A percentile compares a stretch with the other conserved stretches of the same genome.
Conservation (phyloP, 1,140 invertebrate genomes). For the Chymomyza costata region DNA sequence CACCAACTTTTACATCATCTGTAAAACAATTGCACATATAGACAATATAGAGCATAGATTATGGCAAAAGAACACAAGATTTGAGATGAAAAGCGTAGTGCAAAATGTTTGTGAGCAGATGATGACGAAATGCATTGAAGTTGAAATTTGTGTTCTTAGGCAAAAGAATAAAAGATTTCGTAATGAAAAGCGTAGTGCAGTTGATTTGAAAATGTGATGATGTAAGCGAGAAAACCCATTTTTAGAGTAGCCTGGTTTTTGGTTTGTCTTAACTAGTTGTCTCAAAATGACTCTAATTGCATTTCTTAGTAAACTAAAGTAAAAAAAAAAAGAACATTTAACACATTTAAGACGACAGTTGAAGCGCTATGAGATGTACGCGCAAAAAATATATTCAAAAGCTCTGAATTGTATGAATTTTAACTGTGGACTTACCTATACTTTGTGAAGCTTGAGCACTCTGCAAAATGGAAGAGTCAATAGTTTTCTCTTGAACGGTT, state of each 20-base stretch:
- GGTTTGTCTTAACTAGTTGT: conserved; percentile 16
- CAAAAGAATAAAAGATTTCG: too few relatives aligned
- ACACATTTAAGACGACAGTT: conserved; percentile 20
- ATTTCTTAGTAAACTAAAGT: conserved; percentile 47
- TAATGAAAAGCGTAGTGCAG: too few relatives aligned
- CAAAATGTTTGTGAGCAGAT: conserved; percentile 11
- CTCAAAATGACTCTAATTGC: conserved; percentile 67
- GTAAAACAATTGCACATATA: conserved; percentile 66
- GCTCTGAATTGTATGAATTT: conserved; percentile 3
- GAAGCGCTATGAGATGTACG: conserved; percentile 39
- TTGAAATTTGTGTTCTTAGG: conserved; percentile 41
- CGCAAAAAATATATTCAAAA: conserved; percentile 38
- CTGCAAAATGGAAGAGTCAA: conserved; percentile 41
- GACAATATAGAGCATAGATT: conserved; percentile 49
- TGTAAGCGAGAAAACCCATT: conserved; percentile 43
- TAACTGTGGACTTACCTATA: conserved; percentile 34
- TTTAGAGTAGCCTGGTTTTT: conserved; percentile 6
- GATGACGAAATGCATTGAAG: conserved; percentile 17
- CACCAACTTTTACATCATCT: conserved; percentile 60
- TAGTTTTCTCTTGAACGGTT: conserved; percentile 48
- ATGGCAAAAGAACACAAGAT: conserved; percentile 44
- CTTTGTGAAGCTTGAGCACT: conserved; percentile 29
- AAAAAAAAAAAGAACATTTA: conserved; percentile 13
- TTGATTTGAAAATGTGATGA: conserved; percentile 47
- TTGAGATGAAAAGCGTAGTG: conserved; percentile 47